Conservation (phyloP, 1,140 invertebrate species). For the Aethina tumida region DNA sequence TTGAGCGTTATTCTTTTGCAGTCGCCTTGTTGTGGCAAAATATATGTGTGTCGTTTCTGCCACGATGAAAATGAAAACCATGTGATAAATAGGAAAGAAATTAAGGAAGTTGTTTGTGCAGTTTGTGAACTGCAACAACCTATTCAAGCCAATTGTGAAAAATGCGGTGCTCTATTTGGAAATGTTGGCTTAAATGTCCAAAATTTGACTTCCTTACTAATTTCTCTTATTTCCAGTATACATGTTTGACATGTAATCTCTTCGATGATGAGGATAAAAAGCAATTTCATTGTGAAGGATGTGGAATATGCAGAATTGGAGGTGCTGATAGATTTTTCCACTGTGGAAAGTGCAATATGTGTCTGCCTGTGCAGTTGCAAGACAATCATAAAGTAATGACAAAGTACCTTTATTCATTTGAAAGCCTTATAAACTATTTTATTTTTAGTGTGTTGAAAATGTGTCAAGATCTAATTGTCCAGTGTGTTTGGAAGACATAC, state of each 20-base stretch:
- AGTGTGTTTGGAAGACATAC: slow-evolving; percentile 79
- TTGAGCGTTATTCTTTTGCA: slow-evolving; percentile 36
- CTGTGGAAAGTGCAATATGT: slow-evolving; percentile 80
- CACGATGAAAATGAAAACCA: slow-evolving; percentile 80
- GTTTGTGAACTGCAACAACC: slow-evolving; percentile 71
- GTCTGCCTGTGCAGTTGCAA: slow-evolving; percentile 65
- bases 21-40: slow-evolving; percentile 80
- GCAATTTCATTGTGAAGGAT: slow-evolving; percentile 82
- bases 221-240: slow-evolving; percentile 51
- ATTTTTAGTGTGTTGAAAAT: slow-evolving; percentile 72
- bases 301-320: slow-evolving; percentile 80
- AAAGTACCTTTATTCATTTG: slow-evolving; percentile 5
- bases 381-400: slow-evolving; percentile 65
- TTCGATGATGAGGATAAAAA: slow-evolving; percentile 81
- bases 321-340: slow-evolving; percentile 80
- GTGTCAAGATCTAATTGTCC: slow-evolving; percentile 77
- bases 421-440: neutral
- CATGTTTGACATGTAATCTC: slow-evolving; percentile 76
- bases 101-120: slow-evolving; percentile 72
- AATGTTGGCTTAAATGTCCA: slow-evolving; percentile 35
- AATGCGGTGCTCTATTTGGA: slow-evolving; percentile 65
- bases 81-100: slow-evolving; percentile 67
- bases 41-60: slow-evolving; percentile 80
- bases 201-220: neutral
- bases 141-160: slow-evolving; percentile 65